A percentile compares a stretch with the other conserved stretches of the same genome.
phyloP scores from a whole-genome alignment of 2,113 vertebrate species.

The Hemicordylus capensis region DNA sequence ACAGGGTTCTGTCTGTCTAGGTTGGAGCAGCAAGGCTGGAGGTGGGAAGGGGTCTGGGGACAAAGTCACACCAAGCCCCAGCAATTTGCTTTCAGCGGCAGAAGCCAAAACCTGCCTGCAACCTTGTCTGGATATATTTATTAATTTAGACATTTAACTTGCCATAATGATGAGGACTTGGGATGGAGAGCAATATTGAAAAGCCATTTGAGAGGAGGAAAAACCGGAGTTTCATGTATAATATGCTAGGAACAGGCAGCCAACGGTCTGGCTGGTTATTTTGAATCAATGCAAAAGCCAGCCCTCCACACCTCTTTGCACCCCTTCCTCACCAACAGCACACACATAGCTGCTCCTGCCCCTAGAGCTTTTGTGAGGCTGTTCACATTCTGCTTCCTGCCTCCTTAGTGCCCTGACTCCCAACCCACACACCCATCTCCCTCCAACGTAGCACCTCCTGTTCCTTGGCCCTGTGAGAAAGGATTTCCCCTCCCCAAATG shows the following conservation, averaged over 20 bases:
- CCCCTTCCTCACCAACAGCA: not conserved
- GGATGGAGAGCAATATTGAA: not conserved
- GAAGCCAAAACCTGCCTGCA: not conserved
- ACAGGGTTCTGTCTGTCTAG: slow-evolving; percentile 10
- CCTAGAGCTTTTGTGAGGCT: not conserved
- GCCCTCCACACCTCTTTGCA: not conserved
- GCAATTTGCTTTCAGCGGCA: not conserved
- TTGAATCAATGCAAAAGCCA: slow-evolving; percentile 11
- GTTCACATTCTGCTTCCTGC: not conserved
- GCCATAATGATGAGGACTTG: not conserved
- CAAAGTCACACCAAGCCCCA: not conserved
- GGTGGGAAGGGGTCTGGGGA: not conserved
- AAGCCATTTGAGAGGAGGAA: not conserved
- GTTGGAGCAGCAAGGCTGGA: not conserved
- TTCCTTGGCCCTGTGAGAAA: not conserved
- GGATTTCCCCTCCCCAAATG: not conserved
- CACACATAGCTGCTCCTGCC: not conserved
- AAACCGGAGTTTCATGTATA: not conserved
- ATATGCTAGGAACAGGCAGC: not conserved
- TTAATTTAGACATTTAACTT: not conserved
- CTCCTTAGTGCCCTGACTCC: not conserved
- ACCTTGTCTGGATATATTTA: not conserved
- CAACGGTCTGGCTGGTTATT: not conserved
- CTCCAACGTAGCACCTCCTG: not conserved
- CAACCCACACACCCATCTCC: not conserved